Evolutionary conservation across 2,113 vertebrate genomes (phyloP), one percentile per base, ranked within the genome.

Genomic region (Probosciger aterrimus): DNA sequence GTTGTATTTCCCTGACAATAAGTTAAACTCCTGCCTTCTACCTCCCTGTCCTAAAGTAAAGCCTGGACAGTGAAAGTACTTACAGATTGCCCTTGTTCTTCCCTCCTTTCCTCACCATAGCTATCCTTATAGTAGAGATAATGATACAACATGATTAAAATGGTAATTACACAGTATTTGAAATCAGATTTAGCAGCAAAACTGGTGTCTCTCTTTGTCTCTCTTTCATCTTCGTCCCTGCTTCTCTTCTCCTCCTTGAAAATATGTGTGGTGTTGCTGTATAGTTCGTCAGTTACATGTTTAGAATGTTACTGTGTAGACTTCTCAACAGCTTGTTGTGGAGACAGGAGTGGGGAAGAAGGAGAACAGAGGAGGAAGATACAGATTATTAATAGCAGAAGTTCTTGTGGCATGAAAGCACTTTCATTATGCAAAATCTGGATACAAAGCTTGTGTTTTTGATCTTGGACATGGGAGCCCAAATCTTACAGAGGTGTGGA

Each of bases 211-310:
- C 27, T 65, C 33, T 43, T 35, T 75, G 13, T 47, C 30, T 67
- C 23, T 25, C n/a, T 6, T 4, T 5, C 1, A 7, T 6, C 2
- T 2, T 59, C 11, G 9, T 4, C 1, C 5, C 16, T 19, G 17
- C 2, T 67, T 82, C 31, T 60, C 25, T 52, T 88, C 59, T 55
- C 8, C 5, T 35, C 11, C 20, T 44, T 49, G 30, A 59, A 86
- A 43, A 12, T 9, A 2, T 15, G 4, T 67, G 8, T 14, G 20
- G 28, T 65, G 9, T 35, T 47, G 17, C 25, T 24, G 6, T 20
- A 27, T 15, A 78, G 12, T 46, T 80, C 68, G 79, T 4, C 25
- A 80, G 4, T 23, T 53, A 6, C 10, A 30, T 2, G 20, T 70
- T 70, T 46, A 65, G 25, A 59, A n/a, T 20, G 18, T 23, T 43